These are phyloP conservation scores for Euspilapteryx auroguttella DNA, from an alignment of 2,888 invertebrate species.

Conservation along the genomic window DNA sequence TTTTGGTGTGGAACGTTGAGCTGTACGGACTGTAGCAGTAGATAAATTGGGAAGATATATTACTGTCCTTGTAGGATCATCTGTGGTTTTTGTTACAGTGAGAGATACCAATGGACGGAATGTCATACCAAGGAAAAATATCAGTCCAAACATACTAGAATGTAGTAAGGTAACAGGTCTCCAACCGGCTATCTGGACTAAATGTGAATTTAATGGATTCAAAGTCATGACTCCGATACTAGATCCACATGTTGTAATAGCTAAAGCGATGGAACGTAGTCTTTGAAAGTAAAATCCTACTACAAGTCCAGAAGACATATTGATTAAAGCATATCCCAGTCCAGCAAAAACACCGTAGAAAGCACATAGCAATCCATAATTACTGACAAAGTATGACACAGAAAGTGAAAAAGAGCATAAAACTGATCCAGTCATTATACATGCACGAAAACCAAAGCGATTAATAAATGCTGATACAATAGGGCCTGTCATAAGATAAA, in stretches of 20 bases:
- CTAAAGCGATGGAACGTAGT: slow-evolving; percentile 29
- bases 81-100: slow-evolving; percentile 24
- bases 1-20: neutral
- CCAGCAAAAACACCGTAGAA: slow-evolving; percentile 35
- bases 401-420: slow-evolving; percentile 25
- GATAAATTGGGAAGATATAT: slow-evolving; percentile 40
- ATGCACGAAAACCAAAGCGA: slow-evolving; percentile 41
- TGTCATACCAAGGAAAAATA: slow-evolving; percentile 34
- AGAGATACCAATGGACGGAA: slow-evolving; percentile 35
- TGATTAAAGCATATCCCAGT: slow-evolving; percentile 32
- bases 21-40: slow-evolving; percentile 10
- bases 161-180: slow-evolving; percentile 31
- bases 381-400: slow-evolving; percentile 26
- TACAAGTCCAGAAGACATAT: slow-evolving; percentile 28
- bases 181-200: slow-evolving; percentile 34
- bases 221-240: slow-evolving; percentile 36
- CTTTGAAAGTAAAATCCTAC: slow-evolving; percentile 51
- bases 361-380: slow-evolving; percentile 19
- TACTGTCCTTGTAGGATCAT: slow-evolving; percentile 33
- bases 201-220: slow-evolving; percentile 27
- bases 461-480: slow-evolving; percentile 41
- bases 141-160: slow-evolving; percentile 27
- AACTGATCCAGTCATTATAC: slow-evolving; percentile 35
- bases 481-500: slow-evolving; percentile 34
- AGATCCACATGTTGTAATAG: slow-evolving; percentile 31